These are phyloP conservation scores for Alcedo atthis DNA, from an alignment of 2,797 vertebrate genomes.

Conservation along the genomic window DNA sequence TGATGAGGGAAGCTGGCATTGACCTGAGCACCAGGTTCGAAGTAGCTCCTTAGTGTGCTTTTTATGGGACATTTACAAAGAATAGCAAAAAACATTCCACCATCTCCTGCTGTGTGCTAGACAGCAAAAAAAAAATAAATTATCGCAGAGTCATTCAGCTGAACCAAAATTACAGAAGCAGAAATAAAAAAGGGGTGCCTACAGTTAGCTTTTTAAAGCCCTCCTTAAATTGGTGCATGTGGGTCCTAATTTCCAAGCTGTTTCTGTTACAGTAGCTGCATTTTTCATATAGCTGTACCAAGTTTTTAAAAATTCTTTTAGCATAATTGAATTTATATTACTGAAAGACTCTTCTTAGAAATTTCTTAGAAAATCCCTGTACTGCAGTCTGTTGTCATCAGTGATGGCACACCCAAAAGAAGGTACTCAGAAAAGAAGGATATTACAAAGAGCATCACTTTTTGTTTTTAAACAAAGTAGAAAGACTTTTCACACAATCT, in stretches of 20 bases:
- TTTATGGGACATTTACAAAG: neutral
- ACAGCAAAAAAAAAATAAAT: neutral
- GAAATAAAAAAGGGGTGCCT: neutral
- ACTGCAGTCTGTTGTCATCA: neutral
- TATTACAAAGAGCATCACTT: neutral
- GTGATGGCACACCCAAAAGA: neutral
- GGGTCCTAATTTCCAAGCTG: neutral
- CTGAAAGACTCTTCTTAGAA: neutral
- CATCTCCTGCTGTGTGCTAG: neutral
- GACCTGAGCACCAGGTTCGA: neutral
- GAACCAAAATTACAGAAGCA: neutral
- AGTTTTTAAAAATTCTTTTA: neutral
- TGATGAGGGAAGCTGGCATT: neutral
- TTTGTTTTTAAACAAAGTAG: neutral
- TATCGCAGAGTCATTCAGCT: neutral
- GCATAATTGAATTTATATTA: neutral
- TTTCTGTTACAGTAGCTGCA: neutral
- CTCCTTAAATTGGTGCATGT: accelerated
- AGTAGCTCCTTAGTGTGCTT: neutral
- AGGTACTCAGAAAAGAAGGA: neutral
- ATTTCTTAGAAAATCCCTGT: neutral
- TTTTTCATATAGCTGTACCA: neutral
- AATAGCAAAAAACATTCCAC: neutral
- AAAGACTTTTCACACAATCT: neutral
- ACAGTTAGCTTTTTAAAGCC: neutral